phyloP scores from a whole-genome alignment of 2,797 vertebrate species.

The Gymnocypris eckloni region DNA sequence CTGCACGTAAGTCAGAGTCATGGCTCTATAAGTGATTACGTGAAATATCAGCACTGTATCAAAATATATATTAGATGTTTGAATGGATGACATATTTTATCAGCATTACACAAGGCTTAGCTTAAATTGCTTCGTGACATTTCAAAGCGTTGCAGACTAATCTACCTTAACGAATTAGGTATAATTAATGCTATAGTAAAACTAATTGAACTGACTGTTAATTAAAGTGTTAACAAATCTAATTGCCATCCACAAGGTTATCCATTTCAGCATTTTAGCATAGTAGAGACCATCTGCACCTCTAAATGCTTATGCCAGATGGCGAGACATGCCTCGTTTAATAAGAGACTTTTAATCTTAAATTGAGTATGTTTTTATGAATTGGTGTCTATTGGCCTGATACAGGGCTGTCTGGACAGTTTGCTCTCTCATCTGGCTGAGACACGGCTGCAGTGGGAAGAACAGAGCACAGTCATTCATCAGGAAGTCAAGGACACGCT shows the following conservation, averaged over 20 bases:
- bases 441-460: slow-evolving; percentile 68
- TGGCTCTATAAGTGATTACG: not conserved
- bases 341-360: slow-evolving; percentile 25
- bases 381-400: slow-evolving; percentile 35
- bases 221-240: slow-evolving; percentile 36
- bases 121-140: slow-evolving; percentile 22
- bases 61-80: slow-evolving; percentile 23
- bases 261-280: slow-evolving; percentile 34
- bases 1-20: slow-evolving; percentile 44
- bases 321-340: slow-evolving; percentile 35
- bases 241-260: slow-evolving; percentile 52
- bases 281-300: slow-evolving; percentile 23
- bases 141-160: slow-evolving; percentile 40
- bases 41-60: not conserved
- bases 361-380: slow-evolving; percentile 30
- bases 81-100: slow-evolving; percentile 32
- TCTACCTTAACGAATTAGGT: slow-evolving; percentile 32
- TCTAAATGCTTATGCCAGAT: slow-evolving; percentile 37
- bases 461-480: slow-evolving; percentile 62
- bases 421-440: slow-evolving; percentile 73
- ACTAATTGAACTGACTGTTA: slow-evolving; percentile 23
- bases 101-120: not conserved
- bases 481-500: slow-evolving; percentile 73
- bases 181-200: slow-evolving; percentile 43
- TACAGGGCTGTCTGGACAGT: slow-evolving; percentile 75